Conservation (phyloP, 2,797 vertebrate genomes). For the Podargus strigoides region DNA sequence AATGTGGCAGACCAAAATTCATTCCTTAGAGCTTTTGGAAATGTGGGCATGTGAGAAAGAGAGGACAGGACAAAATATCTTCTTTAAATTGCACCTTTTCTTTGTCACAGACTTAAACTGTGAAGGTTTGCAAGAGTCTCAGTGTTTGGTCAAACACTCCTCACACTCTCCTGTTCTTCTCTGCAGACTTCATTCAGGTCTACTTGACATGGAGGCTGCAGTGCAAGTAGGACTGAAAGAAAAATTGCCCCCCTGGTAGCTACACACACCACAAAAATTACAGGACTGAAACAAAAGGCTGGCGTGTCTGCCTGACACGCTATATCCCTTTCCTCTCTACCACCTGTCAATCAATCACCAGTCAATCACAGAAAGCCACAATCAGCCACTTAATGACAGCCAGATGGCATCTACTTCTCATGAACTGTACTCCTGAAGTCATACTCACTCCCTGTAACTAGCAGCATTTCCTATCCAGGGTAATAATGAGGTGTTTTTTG, state of each 20-base stretch:
- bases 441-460: slow-evolving; percentile 18
- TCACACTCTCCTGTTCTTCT: not conserved
- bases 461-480: slow-evolving; percentile 7
- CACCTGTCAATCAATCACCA: slow-evolving; percentile 71
- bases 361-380: slow-evolving; percentile 61
- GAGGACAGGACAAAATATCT: not conserved
- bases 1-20: not conserved
- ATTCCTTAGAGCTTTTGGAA: not conserved
- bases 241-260: slow-evolving; percentile 14
- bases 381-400: slow-evolving; percentile 64
- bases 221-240: not conserved
- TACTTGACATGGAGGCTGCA: slow-evolving; percentile 16
- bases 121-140: not conserved
- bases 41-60: not conserved
- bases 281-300: slow-evolving; percentile 24
- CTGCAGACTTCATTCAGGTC: not conserved
- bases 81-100: not conserved
- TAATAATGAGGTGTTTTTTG: slow-evolving; percentile 59
- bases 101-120: not conserved
- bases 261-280: slow-evolving; percentile 25
- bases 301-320: not conserved
- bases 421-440: slow-evolving; percentile 65
- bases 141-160: not conserved
- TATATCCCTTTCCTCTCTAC: not conserved
- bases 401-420: slow-evolving; percentile 65